These are phyloP conservation scores for Ophion costatus DNA, from an alignment of 2,888 invertebrate genomes.

Conservation along the genomic window DNA sequence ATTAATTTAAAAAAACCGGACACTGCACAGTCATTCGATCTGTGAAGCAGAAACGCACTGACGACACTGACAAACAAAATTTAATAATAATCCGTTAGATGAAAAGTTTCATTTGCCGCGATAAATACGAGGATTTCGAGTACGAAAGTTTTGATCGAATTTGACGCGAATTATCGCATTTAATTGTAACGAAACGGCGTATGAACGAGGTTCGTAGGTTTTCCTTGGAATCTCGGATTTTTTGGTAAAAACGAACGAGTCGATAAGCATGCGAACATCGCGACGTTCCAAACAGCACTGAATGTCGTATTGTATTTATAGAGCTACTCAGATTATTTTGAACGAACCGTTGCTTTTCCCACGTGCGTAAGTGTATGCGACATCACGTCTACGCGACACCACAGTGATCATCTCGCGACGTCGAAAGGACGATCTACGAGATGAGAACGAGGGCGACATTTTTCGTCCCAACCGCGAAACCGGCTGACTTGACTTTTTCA, in stretches of 20 bases:
- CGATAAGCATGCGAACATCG: conserved; percentile 80
- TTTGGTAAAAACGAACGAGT: conserved; percentile 65
- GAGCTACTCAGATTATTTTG: conserved; percentile 81
- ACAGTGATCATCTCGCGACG: conserved; percentile 32
- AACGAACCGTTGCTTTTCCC: conserved; percentile 77
- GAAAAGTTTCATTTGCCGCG: background rate
- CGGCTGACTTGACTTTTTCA: background rate
- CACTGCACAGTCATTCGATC: background rate
- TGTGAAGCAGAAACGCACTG: background rate
- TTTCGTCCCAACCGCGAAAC: background rate
- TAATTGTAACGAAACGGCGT: background rate
- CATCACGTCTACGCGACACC: conserved; percentile 42
- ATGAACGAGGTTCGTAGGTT: conserved; percentile 10
- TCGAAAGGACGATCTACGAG: conserved; percentile 35
- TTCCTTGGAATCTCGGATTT: conserved; percentile 41
- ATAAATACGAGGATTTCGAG: background rate
- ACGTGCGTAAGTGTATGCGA: conserved; percentile 70
- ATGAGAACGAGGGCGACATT: conserved; percentile 13
- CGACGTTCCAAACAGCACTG: conserved; percentile 81
- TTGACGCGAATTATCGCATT: background rate
- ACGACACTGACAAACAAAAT: background rate
- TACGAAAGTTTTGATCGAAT: background rate
- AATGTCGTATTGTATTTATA: conserved; percentile 83
- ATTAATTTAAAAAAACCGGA: background rate
- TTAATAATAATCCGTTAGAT: background rate